phyloP scores from a whole-genome alignment of 2,888 invertebrate genomes.

The Zele albiditarsus region DNA sequence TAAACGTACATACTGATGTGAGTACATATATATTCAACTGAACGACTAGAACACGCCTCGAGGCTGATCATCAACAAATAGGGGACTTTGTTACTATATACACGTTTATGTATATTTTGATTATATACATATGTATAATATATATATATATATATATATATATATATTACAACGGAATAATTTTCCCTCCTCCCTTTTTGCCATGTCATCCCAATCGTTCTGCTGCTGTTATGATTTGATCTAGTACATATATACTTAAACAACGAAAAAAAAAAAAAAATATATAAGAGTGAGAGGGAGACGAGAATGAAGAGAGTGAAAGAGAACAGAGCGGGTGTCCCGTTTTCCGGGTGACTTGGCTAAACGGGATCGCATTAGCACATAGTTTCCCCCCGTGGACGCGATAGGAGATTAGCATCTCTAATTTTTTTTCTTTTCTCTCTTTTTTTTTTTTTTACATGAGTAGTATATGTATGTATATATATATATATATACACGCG shows the following conservation, averaged over 20 bases:
- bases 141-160: constrained; percentile 4
- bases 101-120: background rate
- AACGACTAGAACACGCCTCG: constrained; percentile 30
- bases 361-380: constrained; percentile 72
- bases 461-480: no score
- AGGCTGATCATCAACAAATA: constrained; percentile 69
- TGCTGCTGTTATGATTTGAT: constrained; percentile 40
- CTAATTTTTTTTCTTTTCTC: constrained; percentile 59
- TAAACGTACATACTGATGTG: background rate
- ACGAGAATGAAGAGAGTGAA: constrained; percentile 40
- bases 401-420: constrained; percentile 70
- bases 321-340: constrained; percentile 66
- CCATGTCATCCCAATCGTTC: constrained; percentile 38
- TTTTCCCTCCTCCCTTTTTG: constrained; percentile 17
- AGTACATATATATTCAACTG: background rate
- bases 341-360: constrained; percentile 72
- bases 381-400: constrained; percentile 61
- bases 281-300: constrained; percentile 29
- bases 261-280: constrained; percentile 27
- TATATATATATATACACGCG: constrained; percentile 35
- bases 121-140: constrained; percentile 1
- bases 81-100: constrained; percentile 56
- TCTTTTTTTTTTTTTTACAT: background rate
- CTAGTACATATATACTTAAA: constrained; percentile 21
- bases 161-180: constrained; percentile 42